Conservation (phyloP, 1,140 invertebrate species). For the Lepidurus apus region DNA sequence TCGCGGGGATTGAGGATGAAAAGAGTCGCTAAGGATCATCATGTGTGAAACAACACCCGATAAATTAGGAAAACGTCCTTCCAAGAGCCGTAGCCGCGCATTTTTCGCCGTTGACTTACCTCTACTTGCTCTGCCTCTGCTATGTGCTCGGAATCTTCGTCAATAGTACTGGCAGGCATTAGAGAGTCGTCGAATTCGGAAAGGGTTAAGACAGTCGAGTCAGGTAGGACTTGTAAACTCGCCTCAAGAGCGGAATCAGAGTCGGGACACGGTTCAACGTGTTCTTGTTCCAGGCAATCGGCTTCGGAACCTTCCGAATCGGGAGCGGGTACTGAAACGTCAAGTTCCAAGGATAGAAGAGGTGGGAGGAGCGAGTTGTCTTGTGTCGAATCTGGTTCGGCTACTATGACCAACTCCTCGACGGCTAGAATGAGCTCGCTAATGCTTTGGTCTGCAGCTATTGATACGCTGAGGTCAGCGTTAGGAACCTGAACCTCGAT, state of each 20-base stretch:
- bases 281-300: neutral
- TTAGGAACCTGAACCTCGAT: neutral
- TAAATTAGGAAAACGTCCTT: neutral
- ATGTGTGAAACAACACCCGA: neutral
- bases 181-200: neutral
- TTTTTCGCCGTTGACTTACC: constrained; percentile 4
- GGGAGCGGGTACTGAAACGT: neutral
- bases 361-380: neutral
- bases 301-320: neutral
- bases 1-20: neutral
- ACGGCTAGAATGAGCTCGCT: neutral
- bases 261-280: neutral
- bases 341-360: neutral
- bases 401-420: neutral
- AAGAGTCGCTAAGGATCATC: neutral
- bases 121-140: constrained; percentile 2
- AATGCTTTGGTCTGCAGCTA: neutral
- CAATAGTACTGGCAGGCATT: neutral
- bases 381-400: neutral
- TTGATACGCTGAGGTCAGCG: neutral
- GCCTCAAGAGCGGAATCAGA: neutral
- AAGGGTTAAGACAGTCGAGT: neutral
- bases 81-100: constrained; percentile 8
- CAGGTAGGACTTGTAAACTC: neutral
- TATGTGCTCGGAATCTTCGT: neutral